Conservation (phyloP, 2,113 vertebrate species). For the Dicaeum eximium region DNA sequence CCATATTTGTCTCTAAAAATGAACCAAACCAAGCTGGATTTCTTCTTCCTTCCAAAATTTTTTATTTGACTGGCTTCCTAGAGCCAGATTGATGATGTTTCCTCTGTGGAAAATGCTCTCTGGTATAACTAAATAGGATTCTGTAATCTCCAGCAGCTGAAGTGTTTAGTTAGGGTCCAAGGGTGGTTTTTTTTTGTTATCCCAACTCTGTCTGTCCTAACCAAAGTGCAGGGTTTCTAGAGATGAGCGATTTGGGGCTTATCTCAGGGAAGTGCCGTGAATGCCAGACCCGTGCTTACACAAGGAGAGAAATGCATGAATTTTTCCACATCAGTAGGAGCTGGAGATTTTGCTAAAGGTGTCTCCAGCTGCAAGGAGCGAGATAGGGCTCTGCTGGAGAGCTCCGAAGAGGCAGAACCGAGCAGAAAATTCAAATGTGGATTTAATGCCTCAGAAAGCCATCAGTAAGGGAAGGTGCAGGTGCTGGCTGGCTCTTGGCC, state of each 20-base stretch:
- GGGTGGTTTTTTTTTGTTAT: background rate
- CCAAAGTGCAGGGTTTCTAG: background rate
- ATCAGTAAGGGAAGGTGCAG: background rate
- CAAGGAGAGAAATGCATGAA: conserved; percentile 25
- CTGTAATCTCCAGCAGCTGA: conserved; percentile 27
- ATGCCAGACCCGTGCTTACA: background rate
- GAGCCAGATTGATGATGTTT: background rate
- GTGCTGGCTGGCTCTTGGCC: background rate
- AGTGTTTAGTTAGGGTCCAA: conserved; percentile 5
- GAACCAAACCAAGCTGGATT: background rate
- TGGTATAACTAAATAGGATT: conserved; percentile 41
- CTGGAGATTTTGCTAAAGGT: conserved; percentile 37
- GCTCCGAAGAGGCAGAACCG: background rate
- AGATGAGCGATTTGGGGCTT: background rate
- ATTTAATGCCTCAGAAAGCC: background rate
- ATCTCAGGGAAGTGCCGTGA: background rate
- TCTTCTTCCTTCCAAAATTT: background rate
- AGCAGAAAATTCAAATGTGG: background rate
- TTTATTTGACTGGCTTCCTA: background rate
- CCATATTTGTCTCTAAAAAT: background rate
- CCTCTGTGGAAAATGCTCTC: background rate
- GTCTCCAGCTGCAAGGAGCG: conserved; percentile 20
- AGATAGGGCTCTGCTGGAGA: background rate
- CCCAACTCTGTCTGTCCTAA: background rate
- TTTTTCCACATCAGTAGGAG: conserved; percentile 62